Evolutionary conservation across 2,797 vertebrate genomes (phyloP).

Genomic region (Acipenser transmontanus): DNA sequence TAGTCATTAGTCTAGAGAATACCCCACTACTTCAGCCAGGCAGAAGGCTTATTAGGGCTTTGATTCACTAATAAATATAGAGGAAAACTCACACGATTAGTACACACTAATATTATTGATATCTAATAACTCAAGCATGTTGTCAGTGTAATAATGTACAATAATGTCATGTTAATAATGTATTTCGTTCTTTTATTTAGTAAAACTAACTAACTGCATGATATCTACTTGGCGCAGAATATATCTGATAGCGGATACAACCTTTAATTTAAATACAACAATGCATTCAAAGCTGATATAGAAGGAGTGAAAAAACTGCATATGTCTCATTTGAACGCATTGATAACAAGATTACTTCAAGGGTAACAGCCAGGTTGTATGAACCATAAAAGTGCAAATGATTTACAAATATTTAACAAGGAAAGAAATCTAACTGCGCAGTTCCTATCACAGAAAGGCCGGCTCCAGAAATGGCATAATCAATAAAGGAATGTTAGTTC

Average conservation of each 20-base stretch:
- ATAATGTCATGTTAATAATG: no score
- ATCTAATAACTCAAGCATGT: no score
- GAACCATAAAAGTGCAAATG: slow-evolving; percentile 49
- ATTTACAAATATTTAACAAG: slow-evolving; percentile 68
- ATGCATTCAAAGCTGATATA: background rate
- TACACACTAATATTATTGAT: slow-evolving; percentile 8
- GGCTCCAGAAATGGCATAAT: slow-evolving; percentile 81
- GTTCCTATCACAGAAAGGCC: slow-evolving; percentile 63
- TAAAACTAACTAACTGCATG: no score
- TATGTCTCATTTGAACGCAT: slow-evolving; percentile 8
- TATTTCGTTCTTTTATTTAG: no score
- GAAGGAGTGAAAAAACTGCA: background rate
- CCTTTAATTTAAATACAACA: background rate
- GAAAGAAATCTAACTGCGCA: slow-evolving; percentile 56
- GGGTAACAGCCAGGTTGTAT: slow-evolving; percentile 45
- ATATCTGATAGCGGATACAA: background rate
- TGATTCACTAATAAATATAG: slow-evolving; percentile 66
- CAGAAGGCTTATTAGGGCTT: slow-evolving; percentile 62
- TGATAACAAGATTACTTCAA: slow-evolving; percentile 43
- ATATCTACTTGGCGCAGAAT: no score
- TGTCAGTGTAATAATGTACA: background rate
- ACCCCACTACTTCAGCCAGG: slow-evolving; percentile 43
- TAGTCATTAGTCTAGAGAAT: slow-evolving; percentile 69
- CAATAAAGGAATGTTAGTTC: slow-evolving; percentile 81
- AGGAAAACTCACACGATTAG: slow-evolving; percentile 24